Base-by-base conservation (phyloP, 2,888 invertebrate genomes). In the Scaptodrosophila latifasciaeformis region DNA sequence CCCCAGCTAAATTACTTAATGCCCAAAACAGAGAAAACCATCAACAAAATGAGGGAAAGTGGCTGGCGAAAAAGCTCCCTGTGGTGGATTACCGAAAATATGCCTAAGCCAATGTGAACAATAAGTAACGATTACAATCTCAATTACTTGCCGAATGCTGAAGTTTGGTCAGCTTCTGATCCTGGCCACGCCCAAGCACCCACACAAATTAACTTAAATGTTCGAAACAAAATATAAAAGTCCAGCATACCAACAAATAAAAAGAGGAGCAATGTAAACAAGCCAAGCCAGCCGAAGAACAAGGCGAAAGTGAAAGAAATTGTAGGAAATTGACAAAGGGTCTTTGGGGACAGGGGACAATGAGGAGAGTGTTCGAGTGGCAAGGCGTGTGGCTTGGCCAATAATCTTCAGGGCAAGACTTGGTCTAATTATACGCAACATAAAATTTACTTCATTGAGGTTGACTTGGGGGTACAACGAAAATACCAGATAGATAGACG, bases 61-160 rank as follows among this genome's bases (percentile, higher is more conserved):
- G 39, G 7, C 0, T 15, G 27, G 24, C 15, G n/a, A 37, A 5
- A 37, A 37, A 37, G 37, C 15, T 12, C 13, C 10, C 12, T 13
- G 44, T 29, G 18, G 31, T 30, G 48, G 6, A 44, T n/a, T n/a
- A n/a, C n/a, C n/a, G n/a, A n/a, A n/a, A n/a, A n/a, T n/a, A n/a
- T 40, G 57, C n/a, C 10, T 57, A 50, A 65, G 65, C 54, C 76
- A 61, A 61, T 60, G 47, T 54, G 49, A 42, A 63, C 58, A 63
- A 70, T 70, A 78, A 80, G 74, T 75, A 80, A 78, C 81, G 74
- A 75, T 78, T 75, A 75, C 74, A 75, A 78, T 78, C 79, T 80
- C 81, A 80, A 75, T 80, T 75, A 80, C 81, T 63, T 67, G 60
- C 61, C 34, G 21, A 17, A 10, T 17, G 31, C 12, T 31, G 9